Base-by-base conservation (phyloP, 2,113 vertebrate genomes). In the Pangasianodon hypophthalmus region DNA sequence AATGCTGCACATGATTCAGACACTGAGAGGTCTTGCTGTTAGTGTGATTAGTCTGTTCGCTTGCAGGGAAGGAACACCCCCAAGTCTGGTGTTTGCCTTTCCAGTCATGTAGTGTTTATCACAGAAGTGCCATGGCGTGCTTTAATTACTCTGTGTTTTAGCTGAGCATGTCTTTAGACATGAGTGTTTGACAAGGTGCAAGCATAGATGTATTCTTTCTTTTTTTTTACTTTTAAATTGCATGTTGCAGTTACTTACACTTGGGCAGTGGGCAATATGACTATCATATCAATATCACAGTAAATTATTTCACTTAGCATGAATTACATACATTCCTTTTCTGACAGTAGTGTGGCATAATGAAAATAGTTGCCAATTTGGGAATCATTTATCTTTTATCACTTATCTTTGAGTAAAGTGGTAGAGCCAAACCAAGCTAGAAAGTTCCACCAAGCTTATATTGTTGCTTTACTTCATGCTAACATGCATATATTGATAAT, bases 231-330 rank as follows among this genome's bases (percentile, higher is more conserved):
- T 64, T 83, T 89, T 21, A 83, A 80, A 84, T 37, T 79, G 91
- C 84, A 90, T 88, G 89, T 80, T 88, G 60, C 73, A 79, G 29
- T 81, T 81, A 88, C 85, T n/a, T 79, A 82, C 48, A 26, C 41
- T 46, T 37, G 9, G 73, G 21, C 3, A 8, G 71, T 32, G 50
- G n/a, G 50, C 2, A 2, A 52, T 18, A 56, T 19, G 29, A 54
- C 2, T n/a, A 14, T 50, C 8, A n/a, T 54, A 81, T 54, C 2
- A 14, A 54, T 54, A 81, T 32, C 21, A 50, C 0, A 0, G 77
- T 50, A 80, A 50, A 80, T 50, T 50, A 29, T 4, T 50, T 46
- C 41, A 75, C 24, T 69, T 32, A 41, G 32, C 10, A 69, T 29
- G 29, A 32, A 69, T n/a, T 29, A 67, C 26, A 67, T 14, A 14